Conservation (phyloP, 2,888 invertebrate species). For the Spisula solida region DNA sequence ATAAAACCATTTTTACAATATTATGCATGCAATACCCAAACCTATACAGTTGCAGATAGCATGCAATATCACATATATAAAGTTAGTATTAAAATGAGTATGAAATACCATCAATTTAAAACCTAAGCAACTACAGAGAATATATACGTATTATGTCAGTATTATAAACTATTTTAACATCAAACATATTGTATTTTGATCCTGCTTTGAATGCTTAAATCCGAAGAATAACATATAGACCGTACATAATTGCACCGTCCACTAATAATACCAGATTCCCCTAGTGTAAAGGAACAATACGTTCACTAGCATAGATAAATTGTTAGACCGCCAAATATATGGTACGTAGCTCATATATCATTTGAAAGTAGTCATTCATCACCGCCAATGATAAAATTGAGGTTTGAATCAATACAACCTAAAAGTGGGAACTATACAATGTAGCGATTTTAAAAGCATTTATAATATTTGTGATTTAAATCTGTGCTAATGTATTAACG, state of each 20-base stretch:
- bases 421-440: background rate
- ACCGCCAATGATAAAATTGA: background rate
- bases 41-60: no score
- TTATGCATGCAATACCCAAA: no score
- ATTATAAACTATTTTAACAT: no score
- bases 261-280: background rate
- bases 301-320: background rate
- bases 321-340: background rate
- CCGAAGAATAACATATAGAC: background rate
- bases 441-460: slow-evolving; percentile 9
- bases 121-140: no score
- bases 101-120: no score
- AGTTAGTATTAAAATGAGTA: no score
- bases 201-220: no score
- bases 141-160: no score
- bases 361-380: background rate
- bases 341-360: background rate
- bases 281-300: background rate
- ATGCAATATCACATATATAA: no score
- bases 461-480: background rate
- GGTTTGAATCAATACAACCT: background rate
- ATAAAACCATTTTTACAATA: no score
- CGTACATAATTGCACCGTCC: background rate
- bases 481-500: background rate
- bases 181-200: no score